These are phyloP conservation scores for Anoplolepis gracilipes DNA, from an alignment of 1,140 invertebrate species.

Conservation along the genomic window DNA sequence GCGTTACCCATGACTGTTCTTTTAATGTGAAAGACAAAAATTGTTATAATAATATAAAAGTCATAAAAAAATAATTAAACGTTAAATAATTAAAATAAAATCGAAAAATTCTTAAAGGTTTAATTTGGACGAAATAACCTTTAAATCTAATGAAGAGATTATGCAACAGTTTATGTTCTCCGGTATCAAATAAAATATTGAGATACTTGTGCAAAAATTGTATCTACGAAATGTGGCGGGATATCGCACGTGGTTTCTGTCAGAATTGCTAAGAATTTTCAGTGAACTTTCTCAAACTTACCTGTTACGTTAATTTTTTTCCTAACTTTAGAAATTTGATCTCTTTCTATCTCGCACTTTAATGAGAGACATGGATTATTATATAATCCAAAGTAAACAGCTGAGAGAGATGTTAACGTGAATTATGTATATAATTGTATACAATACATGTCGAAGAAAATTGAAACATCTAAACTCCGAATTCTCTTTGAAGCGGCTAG, in stretches of 20 bases:
- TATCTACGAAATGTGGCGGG: neutral
- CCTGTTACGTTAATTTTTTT: neutral
- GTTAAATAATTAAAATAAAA: neutral
- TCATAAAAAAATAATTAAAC: neutral
- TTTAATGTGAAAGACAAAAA: neutral
- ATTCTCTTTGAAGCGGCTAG: conserved; percentile 18
- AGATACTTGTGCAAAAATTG: neutral
- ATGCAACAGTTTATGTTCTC: conserved; percentile 54
- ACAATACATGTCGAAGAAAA: conserved; percentile 12
- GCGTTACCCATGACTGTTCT: conserved; percentile 87
- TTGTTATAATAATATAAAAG: neutral
- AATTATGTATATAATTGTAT: neutral
- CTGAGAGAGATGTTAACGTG: neutral
- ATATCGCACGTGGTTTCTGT: neutral
- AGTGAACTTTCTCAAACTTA: conserved; percentile 25
- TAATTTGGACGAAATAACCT: conserved; percentile 37
- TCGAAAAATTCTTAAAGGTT: neutral
- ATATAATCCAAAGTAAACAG: neutral
- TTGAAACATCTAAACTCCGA: conserved; percentile 66
- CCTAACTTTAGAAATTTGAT: neutral
- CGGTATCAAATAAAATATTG: neutral
- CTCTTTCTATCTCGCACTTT: too few species aligned
- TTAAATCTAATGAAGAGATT: conserved; percentile 47
- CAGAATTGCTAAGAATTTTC: conserved; percentile 8
- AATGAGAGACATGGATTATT: neutral